phyloP scores from a whole-genome alignment of 2,888 invertebrate genomes.

The Choristoneura rosaceana region DNA sequence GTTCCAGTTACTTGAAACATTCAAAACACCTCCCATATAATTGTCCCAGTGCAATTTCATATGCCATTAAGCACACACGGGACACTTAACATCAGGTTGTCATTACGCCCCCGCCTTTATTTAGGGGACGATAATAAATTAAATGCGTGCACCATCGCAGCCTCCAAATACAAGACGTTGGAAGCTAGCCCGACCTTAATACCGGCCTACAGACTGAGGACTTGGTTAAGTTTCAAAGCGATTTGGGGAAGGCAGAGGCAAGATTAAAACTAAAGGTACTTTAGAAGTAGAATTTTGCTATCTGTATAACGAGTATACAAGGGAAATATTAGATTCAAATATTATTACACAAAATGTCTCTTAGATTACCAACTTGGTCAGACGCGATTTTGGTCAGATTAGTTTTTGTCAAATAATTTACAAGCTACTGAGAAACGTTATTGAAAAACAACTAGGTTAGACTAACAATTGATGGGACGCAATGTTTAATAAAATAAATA shows the following conservation, averaged over 20 bases:
- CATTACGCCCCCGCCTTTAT: constrained; percentile 66
- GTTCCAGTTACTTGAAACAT: constrained; percentile 4
- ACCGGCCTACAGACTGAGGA: constrained; percentile 52
- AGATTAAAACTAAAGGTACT: constrained; percentile 4
- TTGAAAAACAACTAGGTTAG: too few relatives aligned
- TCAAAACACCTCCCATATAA: constrained; percentile 48
- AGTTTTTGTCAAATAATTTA: too few relatives aligned
- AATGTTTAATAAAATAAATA: too few relatives aligned
- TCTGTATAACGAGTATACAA: not conserved
- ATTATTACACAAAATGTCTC: too few relatives aligned
- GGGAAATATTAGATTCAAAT: too few relatives aligned
- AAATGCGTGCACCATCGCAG: constrained; percentile 62
- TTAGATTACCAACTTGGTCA: too few relatives aligned
- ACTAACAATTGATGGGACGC: too few relatives aligned
- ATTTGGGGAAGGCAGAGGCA: constrained; percentile 13
- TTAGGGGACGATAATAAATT: constrained; percentile 71
- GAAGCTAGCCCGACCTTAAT: constrained; percentile 75
- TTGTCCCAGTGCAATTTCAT: constrained; percentile 61
- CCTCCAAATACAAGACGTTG: constrained; percentile 75
- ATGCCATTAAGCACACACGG: constrained; percentile 61
- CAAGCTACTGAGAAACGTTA: too few relatives aligned
- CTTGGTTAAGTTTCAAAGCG: constrained; percentile 45
- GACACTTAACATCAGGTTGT: constrained; percentile 61
- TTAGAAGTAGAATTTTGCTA: not conserved
- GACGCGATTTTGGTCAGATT: too few relatives aligned